Base-by-base conservation (phyloP, 2,888 invertebrate genomes). In the Tachina lurida region DNA sequence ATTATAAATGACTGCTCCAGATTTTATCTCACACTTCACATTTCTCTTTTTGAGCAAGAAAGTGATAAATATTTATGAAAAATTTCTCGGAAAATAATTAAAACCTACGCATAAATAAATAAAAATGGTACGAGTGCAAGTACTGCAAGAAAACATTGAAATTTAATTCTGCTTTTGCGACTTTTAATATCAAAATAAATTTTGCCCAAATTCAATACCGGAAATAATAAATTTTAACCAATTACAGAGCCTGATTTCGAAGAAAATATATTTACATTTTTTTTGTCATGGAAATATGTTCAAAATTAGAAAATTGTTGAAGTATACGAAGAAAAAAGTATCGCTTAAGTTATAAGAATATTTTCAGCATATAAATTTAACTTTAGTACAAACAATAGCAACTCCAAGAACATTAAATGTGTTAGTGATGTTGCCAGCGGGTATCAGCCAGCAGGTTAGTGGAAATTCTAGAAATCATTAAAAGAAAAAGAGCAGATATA, bases 1-100 rank as follows among this genome's bases (percentile, higher is more conserved):
- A 75, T 75, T 73, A 78, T 74, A 70, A 73, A 78, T 74, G 74
- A 70, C 49, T 71, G 75, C 31, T 75, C 58, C 79, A 70, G 70
- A 70, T 75, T 74, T 80, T 71, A n/a, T 52, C n/a, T n/a, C 19
- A 19, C 52, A 68, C 56, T 71, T 63, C 17, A 54, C 17, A 54
- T 54, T 63, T 63, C 8, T 39, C 10, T 62, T 56, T 15, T 43
- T 43, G 1, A 17, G 22, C 31, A 10, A 62, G 52, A 54, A 63
- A 39, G 54, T 43, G 8, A 43, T 58, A 31, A 15, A 54, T 15
- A 22, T 19, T 39, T 15, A 13, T 19, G 9, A 19, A 43, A 17
- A 67, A 62, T 63, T 58, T 31, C 31, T 84, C 49, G 52, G 67
- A 84, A 78, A 65, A 45, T 43, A 75, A 45, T 56, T 17, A 13